Conservation (phyloP, 30 jellyfish, hydroid and myxozoan genomes). For the Turritopsis rubra region DNA sequence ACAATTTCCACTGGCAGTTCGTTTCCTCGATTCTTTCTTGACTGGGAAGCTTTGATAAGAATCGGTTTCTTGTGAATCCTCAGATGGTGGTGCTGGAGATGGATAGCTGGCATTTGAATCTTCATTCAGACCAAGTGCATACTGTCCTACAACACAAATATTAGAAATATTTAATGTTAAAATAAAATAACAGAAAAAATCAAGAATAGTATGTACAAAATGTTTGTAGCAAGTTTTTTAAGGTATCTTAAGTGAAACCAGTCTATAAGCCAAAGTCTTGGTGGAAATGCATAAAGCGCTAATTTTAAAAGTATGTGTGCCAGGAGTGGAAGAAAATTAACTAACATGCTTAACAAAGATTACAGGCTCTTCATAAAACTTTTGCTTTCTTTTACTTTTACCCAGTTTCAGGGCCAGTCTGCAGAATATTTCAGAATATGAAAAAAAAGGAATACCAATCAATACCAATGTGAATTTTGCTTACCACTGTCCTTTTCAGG, state of each 20-base stretch:
- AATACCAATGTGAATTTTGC: not conserved
- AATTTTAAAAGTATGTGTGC: too few relatives aligned
- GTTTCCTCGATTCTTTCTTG: slow-evolving; percentile 17
- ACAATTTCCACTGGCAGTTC: slow-evolving; percentile 31
- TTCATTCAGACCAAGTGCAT: slow-evolving; percentile 3
- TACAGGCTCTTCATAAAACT: too few relatives aligned
- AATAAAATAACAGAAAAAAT: too few relatives aligned
- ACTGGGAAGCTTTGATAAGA: slow-evolving; percentile 20
- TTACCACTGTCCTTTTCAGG: slow-evolving; percentile 2
- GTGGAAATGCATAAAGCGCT: too few relatives aligned
- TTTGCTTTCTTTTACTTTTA: too few relatives aligned
- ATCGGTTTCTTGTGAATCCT: slow-evolving; percentile 84
- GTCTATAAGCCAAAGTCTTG: too few relatives aligned
- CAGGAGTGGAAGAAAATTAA: too few relatives aligned
- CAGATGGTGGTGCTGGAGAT: slow-evolving; percentile 91
- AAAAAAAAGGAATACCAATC: not conserved
- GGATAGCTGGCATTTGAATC: slow-evolving; percentile 91
- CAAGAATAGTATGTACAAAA: too few relatives aligned
- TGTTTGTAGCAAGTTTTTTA: too few relatives aligned
- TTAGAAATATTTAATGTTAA: not conserved
- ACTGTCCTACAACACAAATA: not conserved
- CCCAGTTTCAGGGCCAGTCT: too few relatives aligned
- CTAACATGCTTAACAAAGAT: too few relatives aligned
- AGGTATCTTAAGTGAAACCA: too few relatives aligned
- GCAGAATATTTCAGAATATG: not conserved